Evolutionary conservation across 2,888 invertebrate species (phyloP).

Genomic region (Autographa gamma): DNA sequence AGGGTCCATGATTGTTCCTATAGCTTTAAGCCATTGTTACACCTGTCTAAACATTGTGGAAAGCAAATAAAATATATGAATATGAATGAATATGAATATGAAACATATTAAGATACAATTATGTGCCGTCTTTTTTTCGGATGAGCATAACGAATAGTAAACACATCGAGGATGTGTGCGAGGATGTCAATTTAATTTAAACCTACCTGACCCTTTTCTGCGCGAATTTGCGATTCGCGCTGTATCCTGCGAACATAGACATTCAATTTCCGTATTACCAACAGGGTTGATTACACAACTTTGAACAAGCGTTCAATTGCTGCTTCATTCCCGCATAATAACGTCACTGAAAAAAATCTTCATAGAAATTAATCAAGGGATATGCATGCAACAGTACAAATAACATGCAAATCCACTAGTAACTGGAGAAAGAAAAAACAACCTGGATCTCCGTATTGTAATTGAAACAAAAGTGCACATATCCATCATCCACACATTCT

Average conservation of each 20-base stretch:
- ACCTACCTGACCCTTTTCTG: constrained; percentile 22
- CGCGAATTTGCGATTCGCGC: constrained; percentile 17
- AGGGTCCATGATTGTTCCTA: no score
- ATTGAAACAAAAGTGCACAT: constrained; percentile 68
- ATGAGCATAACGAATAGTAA: background rate
- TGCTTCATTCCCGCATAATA: constrained; percentile 27
- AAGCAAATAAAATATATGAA: no score
- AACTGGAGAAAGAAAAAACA: constrained; percentile 60
- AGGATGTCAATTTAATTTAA: constrained; percentile 5
- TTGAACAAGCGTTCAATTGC: constrained; percentile 33
- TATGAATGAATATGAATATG: no score
- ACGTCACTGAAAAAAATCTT: constrained; percentile 45
- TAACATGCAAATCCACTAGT: constrained; percentile 58
- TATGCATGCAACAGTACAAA: constrained; percentile 56
- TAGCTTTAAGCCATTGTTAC: no score
- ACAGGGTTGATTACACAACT: constrained; percentile 53
- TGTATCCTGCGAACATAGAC: constrained; percentile 29
- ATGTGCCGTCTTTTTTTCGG: background rate
- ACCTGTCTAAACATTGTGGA: no score
- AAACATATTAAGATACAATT: no score
- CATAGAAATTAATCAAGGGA: constrained; percentile 52
- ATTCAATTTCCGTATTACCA: constrained; percentile 44
- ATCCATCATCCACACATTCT: constrained; percentile 31
- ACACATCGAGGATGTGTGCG: background rate
- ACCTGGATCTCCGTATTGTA: constrained; percentile 57